These are phyloP conservation scores for Monochamus saltuarius DNA, from an alignment of 1,140 invertebrate genomes.

Conservation along the genomic window DNA sequence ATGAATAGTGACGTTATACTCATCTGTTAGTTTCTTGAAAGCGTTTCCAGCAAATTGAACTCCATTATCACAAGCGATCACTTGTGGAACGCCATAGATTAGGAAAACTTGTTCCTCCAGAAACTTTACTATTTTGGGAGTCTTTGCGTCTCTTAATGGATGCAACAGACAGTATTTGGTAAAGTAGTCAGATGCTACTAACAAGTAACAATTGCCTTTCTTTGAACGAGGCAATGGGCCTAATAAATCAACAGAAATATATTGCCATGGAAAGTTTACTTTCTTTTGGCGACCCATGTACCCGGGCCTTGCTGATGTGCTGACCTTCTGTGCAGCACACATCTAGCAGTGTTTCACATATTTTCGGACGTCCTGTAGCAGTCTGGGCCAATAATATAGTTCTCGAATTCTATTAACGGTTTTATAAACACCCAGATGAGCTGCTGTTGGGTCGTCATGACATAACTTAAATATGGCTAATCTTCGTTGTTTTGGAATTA, in stretches of 20 bases:
- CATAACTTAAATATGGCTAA: constrained; percentile 8
- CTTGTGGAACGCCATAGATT: constrained; percentile 22
- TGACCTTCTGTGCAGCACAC: constrained; percentile 23
- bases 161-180: constrained; percentile 29
- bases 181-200: constrained; percentile 42
- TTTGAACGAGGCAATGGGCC: constrained; percentile 38
- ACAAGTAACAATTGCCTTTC: constrained; percentile 40
- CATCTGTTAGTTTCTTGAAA: constrained; percentile 5
- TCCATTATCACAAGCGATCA: constrained; percentile 32
- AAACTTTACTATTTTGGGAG: constrained; percentile 16
- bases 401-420: constrained; percentile 22
- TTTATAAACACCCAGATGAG: constrained; percentile 28
- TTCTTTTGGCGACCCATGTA: constrained; percentile 26
- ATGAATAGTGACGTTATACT: constrained; percentile 4
- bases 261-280: constrained; percentile 27
- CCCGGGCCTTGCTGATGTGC: constrained; percentile 6
- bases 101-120: constrained; percentile 25
- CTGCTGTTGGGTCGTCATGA: constrained; percentile 22
- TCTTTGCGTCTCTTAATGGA: constrained; percentile 14
- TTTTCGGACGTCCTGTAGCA: constrained; percentile 18
- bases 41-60: constrained; percentile 19
- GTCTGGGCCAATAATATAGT: constrained; percentile 32
- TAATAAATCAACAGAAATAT: constrained; percentile 48
- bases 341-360: constrained; percentile 21
- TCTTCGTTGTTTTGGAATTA: constrained; percentile 21